A percentile compares a stretch with the other conserved stretches of the same genome.
phyloP scores from a whole-genome alignment of 2,797 vertebrate genomes.

The Morus bassanus region DNA sequence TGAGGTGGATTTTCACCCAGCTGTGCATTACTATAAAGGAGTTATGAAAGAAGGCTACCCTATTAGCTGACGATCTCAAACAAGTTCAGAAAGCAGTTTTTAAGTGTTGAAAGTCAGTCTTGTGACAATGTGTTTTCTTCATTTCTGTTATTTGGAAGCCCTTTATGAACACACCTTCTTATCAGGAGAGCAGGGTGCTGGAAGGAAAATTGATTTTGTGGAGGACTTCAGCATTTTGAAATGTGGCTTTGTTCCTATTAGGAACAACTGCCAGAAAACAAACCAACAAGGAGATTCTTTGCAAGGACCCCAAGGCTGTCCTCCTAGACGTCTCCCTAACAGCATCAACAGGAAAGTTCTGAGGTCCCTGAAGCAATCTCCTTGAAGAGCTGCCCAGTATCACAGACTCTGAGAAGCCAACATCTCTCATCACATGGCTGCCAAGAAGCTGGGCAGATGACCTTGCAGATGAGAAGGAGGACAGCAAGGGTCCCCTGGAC shows the following conservation, averaged over 20 bases:
- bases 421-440: not conserved
- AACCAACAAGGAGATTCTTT: not conserved
- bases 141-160: not conserved
- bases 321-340: not conserved
- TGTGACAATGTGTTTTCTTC: not conserved
- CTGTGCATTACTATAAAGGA: slow-evolving; percentile 30
- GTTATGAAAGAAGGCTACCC: slow-evolving; percentile 19
- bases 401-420: not conserved
- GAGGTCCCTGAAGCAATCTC: not conserved
- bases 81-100: slow-evolving; percentile 19
- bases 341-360: not conserved
- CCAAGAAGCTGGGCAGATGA: not conserved
- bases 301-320: not conserved
- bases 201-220: not conserved
- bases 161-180: not conserved
- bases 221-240: not conserved
- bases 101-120: not conserved
- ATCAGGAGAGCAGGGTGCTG: not conserved
- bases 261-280: not conserved
- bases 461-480: not conserved
- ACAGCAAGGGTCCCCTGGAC: not conserved
- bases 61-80: not conserved
- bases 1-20: slow-evolving; percentile 63
- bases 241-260: not conserved
- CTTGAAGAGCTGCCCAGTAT: not conserved